Conservation (phyloP, 2,797 vertebrate species). For the Paratrypauchen microcephalus region DNA sequence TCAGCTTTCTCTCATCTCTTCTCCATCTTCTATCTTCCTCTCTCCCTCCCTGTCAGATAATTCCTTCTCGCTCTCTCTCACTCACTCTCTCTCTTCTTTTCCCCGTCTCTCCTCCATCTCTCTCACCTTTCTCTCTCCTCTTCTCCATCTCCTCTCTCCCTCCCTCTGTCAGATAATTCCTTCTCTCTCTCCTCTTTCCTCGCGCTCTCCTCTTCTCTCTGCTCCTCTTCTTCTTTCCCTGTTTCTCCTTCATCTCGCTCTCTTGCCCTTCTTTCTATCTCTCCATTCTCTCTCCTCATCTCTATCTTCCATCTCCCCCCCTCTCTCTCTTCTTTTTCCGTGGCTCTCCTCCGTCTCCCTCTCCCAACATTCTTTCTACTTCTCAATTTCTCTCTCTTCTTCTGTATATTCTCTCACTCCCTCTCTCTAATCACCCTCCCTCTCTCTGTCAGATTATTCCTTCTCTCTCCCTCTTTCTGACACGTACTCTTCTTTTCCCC, state of each 20-base stretch:
- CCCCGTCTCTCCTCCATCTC: too few species aligned
- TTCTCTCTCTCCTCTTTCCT: not conserved
- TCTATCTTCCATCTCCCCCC: too few species aligned
- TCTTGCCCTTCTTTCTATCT: not conserved
- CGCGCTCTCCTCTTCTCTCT: too few species aligned
- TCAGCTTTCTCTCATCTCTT: too few species aligned
- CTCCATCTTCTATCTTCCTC: too few species aligned
- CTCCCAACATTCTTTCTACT: too few species aligned
- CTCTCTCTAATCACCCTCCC: not conserved
- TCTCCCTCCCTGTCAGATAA: too few species aligned
- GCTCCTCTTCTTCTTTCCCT: too few species aligned
- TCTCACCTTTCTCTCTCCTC: not conserved
- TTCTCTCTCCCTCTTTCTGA: too few species aligned
- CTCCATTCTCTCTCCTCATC: not conserved
- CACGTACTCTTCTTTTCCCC: too few species aligned
- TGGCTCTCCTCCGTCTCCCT: not conserved
- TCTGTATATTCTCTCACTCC: not conserved
- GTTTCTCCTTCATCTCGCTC: not conserved
- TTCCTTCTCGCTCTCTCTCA: not conserved
- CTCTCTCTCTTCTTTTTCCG: too few species aligned
- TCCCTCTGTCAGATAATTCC: not conserved
- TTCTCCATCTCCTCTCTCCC: not conserved
- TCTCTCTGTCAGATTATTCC: not conserved
- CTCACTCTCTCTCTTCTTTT: not conserved
- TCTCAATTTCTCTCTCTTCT: too few species aligned